Evolutionary conservation across 2,797 vertebrate species (phyloP), one percentile per base, ranked within the genome.

Genomic region (Gorsachius magnificus): DNA sequence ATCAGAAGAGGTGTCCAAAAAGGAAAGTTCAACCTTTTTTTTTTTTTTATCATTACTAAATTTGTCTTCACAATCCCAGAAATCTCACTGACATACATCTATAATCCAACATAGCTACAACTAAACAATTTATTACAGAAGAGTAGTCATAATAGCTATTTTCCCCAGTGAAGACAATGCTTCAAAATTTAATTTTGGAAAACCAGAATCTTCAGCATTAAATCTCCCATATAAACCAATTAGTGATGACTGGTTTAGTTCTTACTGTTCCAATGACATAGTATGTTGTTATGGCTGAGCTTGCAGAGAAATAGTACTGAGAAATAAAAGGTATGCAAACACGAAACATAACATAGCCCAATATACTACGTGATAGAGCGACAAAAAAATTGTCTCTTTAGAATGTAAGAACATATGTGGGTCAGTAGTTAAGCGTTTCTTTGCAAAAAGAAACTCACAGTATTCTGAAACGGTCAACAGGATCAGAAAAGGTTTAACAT

Each of bases 401-500:
- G 16, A 91, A 79, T 41, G n/a, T 25, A 87, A 75, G 43, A 68
- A 65, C 22, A 80, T 5, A 25, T 2, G 17, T 0, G 0, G 33
- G 51, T 41, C 69, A 79, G 22, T 24, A 83, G 46, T 35, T 69
- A 28, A 78, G 66, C 2, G 4, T 11, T 43, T 43, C 54, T 35
- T 46, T 56, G 54, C 51, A 91, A 79, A 87, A 86, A 69, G 57
- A 58, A 84, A 64, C 35, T 53, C 33, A n/a, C 8, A 31, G 41
- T 58, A 61, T 48, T 87, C 36, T 66, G 56, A 79, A 90, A 77
- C 6, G 38, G 38, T 51, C 45, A 72, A 12, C 4, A 22, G 25
- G 19, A 6, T 51, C 64, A 69, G 38, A 41, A 92, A 76, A 71
- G 13, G 17, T 0, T 0, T 15, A 64, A 82, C 0, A 0, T 9